Base-by-base conservation (phyloP, 2,888 invertebrate species). In the Nyleta sp. region DNA sequence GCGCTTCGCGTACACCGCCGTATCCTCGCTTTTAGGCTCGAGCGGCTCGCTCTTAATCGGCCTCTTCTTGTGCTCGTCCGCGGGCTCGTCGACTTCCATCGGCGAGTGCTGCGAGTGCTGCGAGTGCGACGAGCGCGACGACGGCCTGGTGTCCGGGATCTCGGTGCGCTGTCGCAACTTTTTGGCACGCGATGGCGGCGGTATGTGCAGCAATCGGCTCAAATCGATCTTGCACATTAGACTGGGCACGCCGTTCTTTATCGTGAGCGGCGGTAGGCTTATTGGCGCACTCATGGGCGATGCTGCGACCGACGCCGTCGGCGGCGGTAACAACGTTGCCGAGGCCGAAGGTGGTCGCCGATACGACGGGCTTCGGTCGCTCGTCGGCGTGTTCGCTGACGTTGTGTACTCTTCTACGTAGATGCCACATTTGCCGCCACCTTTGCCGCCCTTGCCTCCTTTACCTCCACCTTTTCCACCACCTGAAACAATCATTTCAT, bases 341-440 rank as follows among this genome's bases (percentile, higher is more conserved):
- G 80, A 40, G 10, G 81, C 79, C 24, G 84, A 77, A 1, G 88
- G 86, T 4, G 88, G 83, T 1, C 88, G 86, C 57, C 88, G 86
- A 70, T 89, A 89, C 83, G 88, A 89, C 28, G 90, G 89, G 86
- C 92, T 92, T 84, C 92, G 91, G 84, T 92, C 86, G 33, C 85
- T 87, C 35, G 88, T 90, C 33, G 91, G 89, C 52, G 90, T 89
- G 18, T 84, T 89, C 50, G 86, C 87, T 18, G 85, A 86, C 67
- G 83, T 87, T 81, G 89, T 88, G 80, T 87, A 90, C 55, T 91
- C 89, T 64, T 89, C 89, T 28, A 89, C 89, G 80, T 88, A 89
- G 76, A 89, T 92, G 6, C 92, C 95, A 78, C 95, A 95, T 80
- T 94, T 94, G 42, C 94, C 94, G 8, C 92, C 93, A 5, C 94